Evolutionary conservation across 1,140 invertebrate genomes (phyloP).

Genomic region (Venustaconcha ellipsiformis): DNA sequence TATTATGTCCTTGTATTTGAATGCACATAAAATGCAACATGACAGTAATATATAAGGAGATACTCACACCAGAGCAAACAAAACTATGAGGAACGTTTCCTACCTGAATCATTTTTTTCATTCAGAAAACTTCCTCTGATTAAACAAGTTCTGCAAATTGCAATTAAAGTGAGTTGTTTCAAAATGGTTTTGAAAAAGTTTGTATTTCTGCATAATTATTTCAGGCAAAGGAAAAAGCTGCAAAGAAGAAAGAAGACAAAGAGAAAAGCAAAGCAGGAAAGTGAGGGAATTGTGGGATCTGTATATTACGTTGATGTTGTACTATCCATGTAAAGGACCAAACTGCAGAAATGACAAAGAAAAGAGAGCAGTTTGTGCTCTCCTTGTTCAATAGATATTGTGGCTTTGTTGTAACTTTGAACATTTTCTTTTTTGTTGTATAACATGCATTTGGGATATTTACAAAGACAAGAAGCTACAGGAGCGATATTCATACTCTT

Average conservation of each 20-base stretch:
- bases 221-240: conserved; percentile 54
- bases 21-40: too few relatives aligned
- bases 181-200: conserved; percentile 3
- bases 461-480: too few relatives aligned
- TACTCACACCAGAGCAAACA: background rate
- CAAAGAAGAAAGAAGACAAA: conserved; percentile 50
- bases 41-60: background rate
- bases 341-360: too few relatives aligned
- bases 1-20: too few relatives aligned
- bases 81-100: background rate
- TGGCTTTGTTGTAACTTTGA: too few relatives aligned
- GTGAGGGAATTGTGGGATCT: background rate
- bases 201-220: conserved; percentile 14
- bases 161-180: background rate
- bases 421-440: too few relatives aligned
- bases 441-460: too few relatives aligned
- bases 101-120: background rate
- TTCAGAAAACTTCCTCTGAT: background rate
- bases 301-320: background rate
- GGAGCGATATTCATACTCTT: too few relatives aligned
- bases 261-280: conserved; percentile 21
- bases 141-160: background rate
- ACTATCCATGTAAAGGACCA: too few relatives aligned
- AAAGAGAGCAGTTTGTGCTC: too few relatives aligned
- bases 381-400: too few relatives aligned